Base-by-base conservation (phyloP, 2,797 vertebrate species). In the Pseudopleuronectes americanus region DNA sequence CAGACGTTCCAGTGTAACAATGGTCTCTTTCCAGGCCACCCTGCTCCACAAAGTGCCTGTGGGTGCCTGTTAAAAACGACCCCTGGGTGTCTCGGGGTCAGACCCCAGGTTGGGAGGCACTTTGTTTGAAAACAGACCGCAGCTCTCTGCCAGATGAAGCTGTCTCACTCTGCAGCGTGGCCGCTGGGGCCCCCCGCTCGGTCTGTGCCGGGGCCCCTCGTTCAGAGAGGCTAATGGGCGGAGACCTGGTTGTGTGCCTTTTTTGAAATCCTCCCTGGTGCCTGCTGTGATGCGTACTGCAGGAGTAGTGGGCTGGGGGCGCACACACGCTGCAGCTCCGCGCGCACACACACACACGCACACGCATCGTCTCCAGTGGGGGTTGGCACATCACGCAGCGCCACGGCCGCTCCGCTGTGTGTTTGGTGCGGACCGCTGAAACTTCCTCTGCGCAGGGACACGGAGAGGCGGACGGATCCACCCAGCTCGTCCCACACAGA, bases 251-350 rank as follows among this genome's bases (percentile, higher is more conserved):
- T 82, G 74, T 88, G 64, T 77, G 74, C 73, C 45, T 81, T 87
- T 84, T 79, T 78, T 81, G 3, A 79, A 89, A 82, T 66, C 55
- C 74, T 85, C 64, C 43, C 68, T 38, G 83, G 70, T 86, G 64
- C 88, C 82, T 73, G 86, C 88, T 88, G 87, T 65, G 90, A 82
- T 84, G 87, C 81, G 79, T 84, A 78, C 85, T 88, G 90, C 90
- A 89, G 87, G 70, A 89, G 41, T 43, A 16, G 83, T 74, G 81
- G 77, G 74, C 75, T 80, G 76, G 84, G 80, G 83, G 83, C 71
- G 73, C 81, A 73, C 87, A 80, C 84, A 80, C 86, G 74, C 85
- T 53, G 91, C 91, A 84, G 83, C 84, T 74, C 75, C 81, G 69
- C 77, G 52, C 64, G 64, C 68, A 49, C 61, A 24, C 68, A 49